Evolutionary conservation across 2,113 vertebrate species (phyloP), one percentile per base, ranked within the genome.

Genomic region (Pseudopipra pipra): DNA sequence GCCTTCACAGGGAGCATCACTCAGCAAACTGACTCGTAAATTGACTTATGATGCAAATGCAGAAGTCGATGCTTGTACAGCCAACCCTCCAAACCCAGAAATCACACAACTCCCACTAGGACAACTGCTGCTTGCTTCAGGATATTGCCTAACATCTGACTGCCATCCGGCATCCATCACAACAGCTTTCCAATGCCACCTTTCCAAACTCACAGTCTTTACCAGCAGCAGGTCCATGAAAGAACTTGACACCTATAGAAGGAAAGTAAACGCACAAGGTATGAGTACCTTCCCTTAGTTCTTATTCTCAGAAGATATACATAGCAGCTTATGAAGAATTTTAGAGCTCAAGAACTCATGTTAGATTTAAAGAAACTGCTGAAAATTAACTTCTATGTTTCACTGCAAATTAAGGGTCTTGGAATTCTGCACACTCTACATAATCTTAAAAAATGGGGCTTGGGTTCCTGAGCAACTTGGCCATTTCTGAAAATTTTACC

Each of bases 401-500:
- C 66, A 56, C 37, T 82, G 84, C 59, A 92, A 94, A 95, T 82
- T 70, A 91, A 94, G 31, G 28, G 58, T 76, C 87, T 94, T 27
- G 8, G 19, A 73, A 91, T 85, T 77, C 63, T 89, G 58, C 67
- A 85, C 41, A 10, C 2, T 61, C 58, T 79, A 75, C 54, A 85
- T 13, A 63, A 78, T 41, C 65, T 75, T 75, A 21, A 95, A 95
- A 92, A 87, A 73, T 43, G 52, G 56, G 62, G 25, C 33, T 75
- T 92, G 58, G 54, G 61, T n/a, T 93, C 82, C 76, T 17, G 2
- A 82, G 44, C 33, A 80, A 81, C 68, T 90, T 81, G 73, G 76
- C 24, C 63, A 56, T 25, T 80, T 94, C 86, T 93, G 87, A 96
- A 96, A 70, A 85, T 74, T 59, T 63, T 95, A 88, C 68, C 90